Conservation (phyloP, 2,797 vertebrate species). For the Neomorphus geoffroyi region DNA sequence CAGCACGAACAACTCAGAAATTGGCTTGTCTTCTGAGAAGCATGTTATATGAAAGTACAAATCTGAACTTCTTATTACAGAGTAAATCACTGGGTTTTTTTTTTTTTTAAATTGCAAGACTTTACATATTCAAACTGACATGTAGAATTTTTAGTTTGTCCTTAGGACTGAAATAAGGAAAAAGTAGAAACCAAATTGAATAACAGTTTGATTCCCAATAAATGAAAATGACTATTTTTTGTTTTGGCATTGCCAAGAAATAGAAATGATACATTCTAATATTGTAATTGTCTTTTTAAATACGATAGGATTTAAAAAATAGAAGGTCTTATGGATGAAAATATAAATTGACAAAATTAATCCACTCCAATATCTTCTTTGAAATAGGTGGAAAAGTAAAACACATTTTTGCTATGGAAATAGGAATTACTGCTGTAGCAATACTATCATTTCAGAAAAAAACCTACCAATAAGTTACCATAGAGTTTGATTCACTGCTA, state of each 20-base stretch:
- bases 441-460: conserved; percentile 54
- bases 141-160: neutral
- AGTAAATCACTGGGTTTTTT: neutral
- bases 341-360: conserved; percentile 35
- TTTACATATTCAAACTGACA: neutral
- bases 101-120: neutral
- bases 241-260: conserved; percentile 5
- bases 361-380: conserved; percentile 35
- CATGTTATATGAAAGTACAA: neutral
- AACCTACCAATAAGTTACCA: conserved; percentile 49
- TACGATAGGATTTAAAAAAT: neutral
- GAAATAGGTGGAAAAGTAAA: conserved; percentile 67
- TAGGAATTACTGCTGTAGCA: conserved; percentile 50
- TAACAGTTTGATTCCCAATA: conserved; percentile 44
- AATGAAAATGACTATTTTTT: conserved; percentile 32
- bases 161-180: conserved; percentile 8
- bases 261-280: neutral
- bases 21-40: neutral
- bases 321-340: neutral
- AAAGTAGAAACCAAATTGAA: neutral
- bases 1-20: neutral
- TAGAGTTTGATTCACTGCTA: conserved; percentile 49
- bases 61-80: neutral
- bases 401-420: conserved; percentile 56
- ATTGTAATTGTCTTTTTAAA: conserved; percentile 36